Conservation (phyloP, 2,797 vertebrate species). For the Enteromius thamalakanensis region DNA sequence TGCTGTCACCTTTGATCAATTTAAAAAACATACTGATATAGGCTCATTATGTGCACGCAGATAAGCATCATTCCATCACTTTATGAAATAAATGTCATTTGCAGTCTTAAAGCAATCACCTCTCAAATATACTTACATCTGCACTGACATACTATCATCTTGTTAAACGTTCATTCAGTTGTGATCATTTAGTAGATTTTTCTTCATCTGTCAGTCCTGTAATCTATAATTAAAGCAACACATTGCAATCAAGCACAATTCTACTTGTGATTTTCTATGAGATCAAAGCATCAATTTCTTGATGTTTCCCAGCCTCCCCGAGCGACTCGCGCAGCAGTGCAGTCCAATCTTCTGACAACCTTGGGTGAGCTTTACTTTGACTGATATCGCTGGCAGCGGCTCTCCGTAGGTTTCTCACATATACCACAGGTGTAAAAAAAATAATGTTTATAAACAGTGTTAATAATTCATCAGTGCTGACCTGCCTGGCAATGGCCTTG, state of each 20-base stretch:
- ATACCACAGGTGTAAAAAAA: constrained; percentile 60
- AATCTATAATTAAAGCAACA: constrained; percentile 34
- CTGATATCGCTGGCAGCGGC: background rate
- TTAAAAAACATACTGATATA: background rate
- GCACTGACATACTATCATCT: background rate
- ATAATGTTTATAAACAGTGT: constrained; percentile 64
- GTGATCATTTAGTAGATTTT: background rate
- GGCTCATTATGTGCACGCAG: background rate
- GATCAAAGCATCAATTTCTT: constrained; percentile 2
- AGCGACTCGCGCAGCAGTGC: background rate
- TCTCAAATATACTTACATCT: background rate
- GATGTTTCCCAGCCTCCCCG: background rate
- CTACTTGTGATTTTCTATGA: constrained; percentile 12
- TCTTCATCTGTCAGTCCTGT: constrained; percentile 11
- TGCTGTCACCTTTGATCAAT: background rate
- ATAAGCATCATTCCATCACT: background rate
- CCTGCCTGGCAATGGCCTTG: constrained; percentile 51
- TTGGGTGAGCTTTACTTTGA: background rate
- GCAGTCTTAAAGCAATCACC: background rate
- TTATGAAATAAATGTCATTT: background rate
- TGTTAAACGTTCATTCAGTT: constrained; percentile 10
- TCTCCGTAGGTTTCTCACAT: constrained; percentile 39
- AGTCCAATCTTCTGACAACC: constrained; percentile 8
- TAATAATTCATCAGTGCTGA: constrained; percentile 64
- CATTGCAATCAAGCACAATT: background rate